Base-by-base conservation (phyloP, 2,113 vertebrate genomes). In the Dicrurus megarhynchus region DNA sequence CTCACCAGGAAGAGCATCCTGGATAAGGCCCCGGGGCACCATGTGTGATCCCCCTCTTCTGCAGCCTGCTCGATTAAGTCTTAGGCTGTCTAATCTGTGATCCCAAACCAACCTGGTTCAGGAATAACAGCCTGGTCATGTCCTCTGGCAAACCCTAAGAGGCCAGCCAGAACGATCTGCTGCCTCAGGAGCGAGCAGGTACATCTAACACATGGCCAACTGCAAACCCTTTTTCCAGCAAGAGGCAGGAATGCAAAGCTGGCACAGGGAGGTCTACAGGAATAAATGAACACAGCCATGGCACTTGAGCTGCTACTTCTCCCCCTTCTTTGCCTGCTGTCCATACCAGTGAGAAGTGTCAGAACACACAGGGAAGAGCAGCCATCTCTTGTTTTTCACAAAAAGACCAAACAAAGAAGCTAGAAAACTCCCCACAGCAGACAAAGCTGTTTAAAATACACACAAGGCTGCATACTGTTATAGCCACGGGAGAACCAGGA, bases 51-150 rank as follows among this genome's bases (percentile, higher is more conserved):
- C 65, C 49, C n/a, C n/a, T 73, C 80, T 67, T 59, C 50, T 18
- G 4, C 50, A 77, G 68, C 37, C 60, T 26, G 17, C 55, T 74
- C 3, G 0, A 0, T 17, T 17, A 32, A 57, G 6, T 12, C 88
- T 55, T 16, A 26, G 81, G 39, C 69, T 33, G 49, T n/a, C 91
- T 49, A 22, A 81, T 15, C 53, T 16, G 39, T 6, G 35, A 76
- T 47, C 75, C 59, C 37, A 50, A 37, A 67, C 47, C 37, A 63
- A 21, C 21, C 39, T 26, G 37, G 37, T 10, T 41, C 44, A n/a
- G 59, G 46, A 50, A 8, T 9, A 50, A 44, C 67, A 57, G 53
- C n/a, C 35, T 28, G 28, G 35, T 32, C 65, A 37, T 0, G 9
- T 70, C 64, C 75, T 59, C 59, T 52, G 47, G 47, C 55, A 89